A percentile compares a stretch with the other conserved stretches of the same genome.
Conservation (phyloP, 2,113 vertebrate species). For the Larimichthys polyactis region DNA sequence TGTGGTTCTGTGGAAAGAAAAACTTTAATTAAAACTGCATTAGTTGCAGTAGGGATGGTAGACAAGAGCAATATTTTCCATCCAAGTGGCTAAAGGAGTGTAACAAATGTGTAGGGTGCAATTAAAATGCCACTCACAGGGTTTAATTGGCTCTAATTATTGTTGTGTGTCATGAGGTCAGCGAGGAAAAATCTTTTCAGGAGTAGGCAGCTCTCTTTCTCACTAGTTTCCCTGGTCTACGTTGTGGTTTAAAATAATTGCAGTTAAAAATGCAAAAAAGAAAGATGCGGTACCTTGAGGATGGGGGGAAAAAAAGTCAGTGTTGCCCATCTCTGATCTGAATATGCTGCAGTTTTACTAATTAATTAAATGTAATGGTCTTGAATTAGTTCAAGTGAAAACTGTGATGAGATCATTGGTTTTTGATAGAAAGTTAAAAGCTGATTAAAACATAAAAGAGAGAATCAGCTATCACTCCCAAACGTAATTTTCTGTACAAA, state of each 20-base stretch:
- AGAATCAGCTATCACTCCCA: no score
- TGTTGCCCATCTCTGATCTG: no score
- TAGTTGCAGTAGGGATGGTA: constrained; percentile 56
- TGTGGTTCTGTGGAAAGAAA: constrained; percentile 37
- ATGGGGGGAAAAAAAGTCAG: no score
- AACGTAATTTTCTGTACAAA: no score
- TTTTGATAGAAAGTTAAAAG: no score
- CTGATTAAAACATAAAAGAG: no score
- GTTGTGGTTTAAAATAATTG: neutral
- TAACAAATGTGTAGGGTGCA: constrained; percentile 54
- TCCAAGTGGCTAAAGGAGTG: constrained; percentile 43
- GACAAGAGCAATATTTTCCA: constrained; percentile 69
- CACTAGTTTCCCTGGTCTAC: neutral
- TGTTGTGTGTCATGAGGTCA: constrained; percentile 63
- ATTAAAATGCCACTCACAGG: constrained; percentile 63
- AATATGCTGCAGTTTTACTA: no score
- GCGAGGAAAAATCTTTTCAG: constrained; percentile 15
- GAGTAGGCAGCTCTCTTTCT: neutral
- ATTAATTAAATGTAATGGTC: no score
- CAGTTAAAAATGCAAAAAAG: neutral
- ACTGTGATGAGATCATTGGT: no score
- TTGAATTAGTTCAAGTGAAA: no score
- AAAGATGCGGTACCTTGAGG: neutral
- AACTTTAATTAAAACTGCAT: constrained; percentile 69
- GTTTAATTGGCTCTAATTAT: constrained; percentile 65